Evolutionary conservation across 2,888 invertebrate species (phyloP), one percentile per base, ranked within the genome.

Genomic region (Ormyrus nitidulus): DNA sequence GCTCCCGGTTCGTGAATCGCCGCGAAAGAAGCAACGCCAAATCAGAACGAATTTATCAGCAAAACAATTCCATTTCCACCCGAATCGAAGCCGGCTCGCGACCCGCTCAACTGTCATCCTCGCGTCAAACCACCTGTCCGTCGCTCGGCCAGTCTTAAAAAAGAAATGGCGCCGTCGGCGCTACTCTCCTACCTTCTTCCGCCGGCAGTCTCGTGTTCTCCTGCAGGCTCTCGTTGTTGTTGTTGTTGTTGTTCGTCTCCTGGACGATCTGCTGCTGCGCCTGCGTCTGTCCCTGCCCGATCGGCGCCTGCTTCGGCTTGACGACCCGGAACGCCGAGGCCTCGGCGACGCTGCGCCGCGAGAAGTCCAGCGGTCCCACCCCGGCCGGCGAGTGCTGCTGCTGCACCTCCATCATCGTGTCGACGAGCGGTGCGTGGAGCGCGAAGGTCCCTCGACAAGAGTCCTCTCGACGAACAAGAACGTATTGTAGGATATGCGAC

Each of bases 381-480:
- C 89, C 90, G 77, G 88, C 90, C 81, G 90, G 89, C 84, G 90
- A 90, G 85, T 90, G 90, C 84, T 90, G 89, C 77, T 90, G 90
- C 89, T 90, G 90, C 85, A 85, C 84, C 80, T 85, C 84, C 85
- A 85, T 85, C 85, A 85, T 85, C 54, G 59, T n/a, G 71, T 7
- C 78, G 58, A n/a, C 58, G 58, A n/a, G 58, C 58, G 58, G n/a
- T n/a, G 34, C 4, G 34, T 2, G 62, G 62, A 3, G 11, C 48
- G n/a, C 5, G 46, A 4, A 44, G 6, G 44, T 46, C 46, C 62
- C 6, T 7, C 68, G 54, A 66, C n/a, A 54, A 44, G 10, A 3
- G 62, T 19, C 34, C 34, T 34, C 34, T 34, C 34, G 34, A 34
- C 4, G 34, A 34, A 34, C 34, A 34, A 34, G 3, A 34, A 62